Conservation (phyloP, 2,797 vertebrate genomes). For the Onychomys torridus region DNA sequence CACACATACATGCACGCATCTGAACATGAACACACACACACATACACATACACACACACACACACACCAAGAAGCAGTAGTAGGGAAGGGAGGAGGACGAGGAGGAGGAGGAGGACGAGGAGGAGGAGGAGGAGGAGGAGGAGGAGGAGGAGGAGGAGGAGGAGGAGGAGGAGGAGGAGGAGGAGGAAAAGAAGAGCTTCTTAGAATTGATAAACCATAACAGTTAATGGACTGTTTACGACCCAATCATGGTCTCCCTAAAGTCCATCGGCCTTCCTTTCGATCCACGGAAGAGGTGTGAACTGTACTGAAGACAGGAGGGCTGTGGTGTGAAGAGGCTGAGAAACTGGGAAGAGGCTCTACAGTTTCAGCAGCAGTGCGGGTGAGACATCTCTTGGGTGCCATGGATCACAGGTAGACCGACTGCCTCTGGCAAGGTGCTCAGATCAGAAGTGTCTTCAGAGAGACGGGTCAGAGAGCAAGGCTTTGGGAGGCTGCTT, state of each 20-base stretch:
- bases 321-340: not conserved
- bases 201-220: not conserved
- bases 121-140: no score
- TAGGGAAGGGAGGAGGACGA: not conserved
- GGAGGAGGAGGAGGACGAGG: no score
- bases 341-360: not conserved
- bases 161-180: not conserved
- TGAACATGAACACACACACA: no score
- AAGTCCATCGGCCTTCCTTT: no score
- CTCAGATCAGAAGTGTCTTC: accelerated
- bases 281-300: not conserved
- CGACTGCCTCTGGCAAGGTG: accelerated
- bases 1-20: no score
- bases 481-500: not conserved
- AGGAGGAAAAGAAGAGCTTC: no score
- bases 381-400: not conserved
- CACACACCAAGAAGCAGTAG: not conserved
- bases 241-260: not conserved
- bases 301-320: not conserved
- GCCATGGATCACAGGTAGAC: not conserved
- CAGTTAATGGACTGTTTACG: not conserved
- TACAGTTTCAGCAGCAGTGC: accelerated
- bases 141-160: not conserved
- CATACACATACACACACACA: not conserved
- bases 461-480: not conserved